A percentile compares a stretch with the other conserved stretches of the same genome.
Conservation (phyloP, 2,888 invertebrate species). For the Tenthredo mesomela region DNA sequence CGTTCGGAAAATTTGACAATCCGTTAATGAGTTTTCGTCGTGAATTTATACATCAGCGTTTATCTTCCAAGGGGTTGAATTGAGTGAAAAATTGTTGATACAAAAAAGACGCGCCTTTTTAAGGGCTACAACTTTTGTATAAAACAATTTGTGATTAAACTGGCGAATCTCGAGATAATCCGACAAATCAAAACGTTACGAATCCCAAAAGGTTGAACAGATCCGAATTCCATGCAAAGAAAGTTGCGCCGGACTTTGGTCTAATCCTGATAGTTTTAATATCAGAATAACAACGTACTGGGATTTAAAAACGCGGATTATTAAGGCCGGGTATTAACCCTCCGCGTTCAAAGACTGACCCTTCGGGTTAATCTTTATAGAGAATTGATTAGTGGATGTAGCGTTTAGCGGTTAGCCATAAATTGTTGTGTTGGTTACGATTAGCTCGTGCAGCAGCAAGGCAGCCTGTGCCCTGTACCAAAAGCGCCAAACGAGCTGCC, state of each 20-base stretch:
- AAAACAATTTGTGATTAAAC: not conserved
- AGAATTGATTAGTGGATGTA: slow-evolving; percentile 76
- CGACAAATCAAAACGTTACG: not conserved
- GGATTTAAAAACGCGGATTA: slow-evolving; percentile 12
- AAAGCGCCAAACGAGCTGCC: slow-evolving; percentile 60
- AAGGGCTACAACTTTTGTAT: not conserved
- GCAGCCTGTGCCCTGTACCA: slow-evolving; percentile 45
- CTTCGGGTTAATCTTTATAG: slow-evolving; percentile 52
- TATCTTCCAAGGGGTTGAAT: not conserved
- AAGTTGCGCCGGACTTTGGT: not conserved
- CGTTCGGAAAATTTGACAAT: not conserved
- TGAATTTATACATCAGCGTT: not conserved
- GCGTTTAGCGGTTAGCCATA: slow-evolving; percentile 67
- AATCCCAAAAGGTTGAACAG: not conserved
- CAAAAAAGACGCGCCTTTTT: not conserved
- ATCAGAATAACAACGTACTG: not conserved
- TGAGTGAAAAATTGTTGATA: not conserved
- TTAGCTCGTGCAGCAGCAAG: slow-evolving; percentile 28
- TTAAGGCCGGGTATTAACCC: not conserved
- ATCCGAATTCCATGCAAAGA: not conserved
- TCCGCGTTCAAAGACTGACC: not conserved
- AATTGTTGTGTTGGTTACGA: slow-evolving; percentile 69
- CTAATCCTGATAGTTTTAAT: not conserved
- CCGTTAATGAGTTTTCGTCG: not conserved
- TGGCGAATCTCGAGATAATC: not conserved